A percentile compares a stretch with the other conserved stretches of the same genome.
Evolutionary conservation across 2,888 invertebrate genomes (phyloP).

Genomic region (Leistus spinibarbis): DNA sequence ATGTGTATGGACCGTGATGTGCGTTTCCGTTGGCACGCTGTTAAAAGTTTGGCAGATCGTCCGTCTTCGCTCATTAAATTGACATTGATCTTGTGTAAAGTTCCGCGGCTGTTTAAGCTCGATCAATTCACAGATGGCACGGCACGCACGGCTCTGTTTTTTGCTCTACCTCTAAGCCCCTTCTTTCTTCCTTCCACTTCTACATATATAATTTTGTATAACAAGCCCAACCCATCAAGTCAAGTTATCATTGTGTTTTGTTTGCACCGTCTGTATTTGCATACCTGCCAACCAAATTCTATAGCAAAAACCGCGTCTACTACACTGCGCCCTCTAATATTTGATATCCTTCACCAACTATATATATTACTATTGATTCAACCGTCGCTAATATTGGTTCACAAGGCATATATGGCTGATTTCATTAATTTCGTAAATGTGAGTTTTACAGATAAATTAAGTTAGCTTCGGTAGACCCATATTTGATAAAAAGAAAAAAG

Average conservation of each 20-base stretch:
- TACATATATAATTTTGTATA: background rate
- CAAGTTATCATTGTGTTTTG: background rate
- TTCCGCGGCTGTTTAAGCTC: background rate
- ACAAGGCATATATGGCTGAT: too few relatives aligned
- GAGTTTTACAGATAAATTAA: too few relatives aligned
- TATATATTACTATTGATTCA: background rate
- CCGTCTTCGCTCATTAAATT: conserved; percentile 39
- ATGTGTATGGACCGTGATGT: background rate
- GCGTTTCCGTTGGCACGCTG: conserved; percentile 10
- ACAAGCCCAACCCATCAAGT: background rate
- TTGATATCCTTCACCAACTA: background rate
- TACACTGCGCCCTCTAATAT: background rate
- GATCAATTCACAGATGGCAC: background rate
- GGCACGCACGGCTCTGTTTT: background rate
- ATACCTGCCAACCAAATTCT: background rate
- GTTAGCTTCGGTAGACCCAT: too few relatives aligned
- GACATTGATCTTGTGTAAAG: conserved; percentile 36
- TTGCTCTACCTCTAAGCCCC: background rate
- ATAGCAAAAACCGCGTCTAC: background rate
- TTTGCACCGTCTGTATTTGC: background rate
- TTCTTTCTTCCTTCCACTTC: background rate
- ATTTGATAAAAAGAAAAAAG: too few relatives aligned
- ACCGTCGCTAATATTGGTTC: too few relatives aligned
- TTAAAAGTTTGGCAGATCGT: conserved; percentile 40
- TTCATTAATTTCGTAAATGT: too few relatives aligned